These are phyloP conservation scores for Saguinus imperator DNA, from an alignment of 2,113 vertebrate species.

Conservation along the genomic window DNA sequence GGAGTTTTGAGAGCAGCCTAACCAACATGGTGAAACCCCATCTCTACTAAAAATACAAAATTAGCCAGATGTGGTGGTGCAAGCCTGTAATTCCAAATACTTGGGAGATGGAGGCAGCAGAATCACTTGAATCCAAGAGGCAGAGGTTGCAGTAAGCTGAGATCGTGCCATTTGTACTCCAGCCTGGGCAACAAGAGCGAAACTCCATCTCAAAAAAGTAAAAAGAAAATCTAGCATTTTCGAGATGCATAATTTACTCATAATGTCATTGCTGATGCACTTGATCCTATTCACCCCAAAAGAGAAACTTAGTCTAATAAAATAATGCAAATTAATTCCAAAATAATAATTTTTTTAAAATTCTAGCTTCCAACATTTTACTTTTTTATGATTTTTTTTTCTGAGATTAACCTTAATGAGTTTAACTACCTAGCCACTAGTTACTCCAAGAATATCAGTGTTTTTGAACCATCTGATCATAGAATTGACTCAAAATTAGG, in stretches of 20 bases:
- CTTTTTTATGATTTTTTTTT: not conserved
- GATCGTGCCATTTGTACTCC: too few relatives aligned
- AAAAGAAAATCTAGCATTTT: not conserved
- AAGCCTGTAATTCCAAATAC: too few relatives aligned
- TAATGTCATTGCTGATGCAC: constrained; percentile 6
- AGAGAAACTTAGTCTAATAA: constrained; percentile 39
- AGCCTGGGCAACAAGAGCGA: too few relatives aligned
- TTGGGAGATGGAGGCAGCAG: too few relatives aligned
- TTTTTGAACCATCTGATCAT: not conserved
- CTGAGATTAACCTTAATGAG: not conserved
- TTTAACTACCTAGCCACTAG: not conserved
- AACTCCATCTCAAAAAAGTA: too few relatives aligned
- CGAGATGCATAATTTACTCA: constrained; percentile 1
- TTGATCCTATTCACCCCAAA: not conserved
- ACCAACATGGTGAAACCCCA: too few relatives aligned
- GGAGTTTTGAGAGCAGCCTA: too few relatives aligned
- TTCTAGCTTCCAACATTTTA: constrained; percentile 5
- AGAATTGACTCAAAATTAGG: not conserved
- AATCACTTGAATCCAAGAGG: too few relatives aligned
- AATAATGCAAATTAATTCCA: constrained; percentile 3
- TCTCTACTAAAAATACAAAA: too few relatives aligned
- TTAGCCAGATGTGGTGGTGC: too few relatives aligned
- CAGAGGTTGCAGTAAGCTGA: too few relatives aligned
- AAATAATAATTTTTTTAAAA: not conserved
- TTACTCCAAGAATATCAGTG: not conserved